phyloP scores from a whole-genome alignment of 2,888 invertebrate genomes.

The Cantharis rufa region DNA sequence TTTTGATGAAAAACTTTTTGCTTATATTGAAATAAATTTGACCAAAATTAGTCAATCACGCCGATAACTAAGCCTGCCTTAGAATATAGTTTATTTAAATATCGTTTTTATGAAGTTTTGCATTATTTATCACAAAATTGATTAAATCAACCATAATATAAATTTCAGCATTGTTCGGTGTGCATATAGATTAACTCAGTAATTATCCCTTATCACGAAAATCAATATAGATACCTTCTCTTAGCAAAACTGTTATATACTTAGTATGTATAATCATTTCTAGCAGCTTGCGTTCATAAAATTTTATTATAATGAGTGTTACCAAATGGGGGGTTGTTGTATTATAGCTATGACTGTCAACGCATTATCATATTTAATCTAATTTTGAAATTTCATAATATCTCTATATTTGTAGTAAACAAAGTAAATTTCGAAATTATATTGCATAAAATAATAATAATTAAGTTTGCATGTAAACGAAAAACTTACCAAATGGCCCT shows the following conservation, averaged over 20 bases:
- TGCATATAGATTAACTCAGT: background rate
- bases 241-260: constrained; percentile 18
- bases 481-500: background rate
- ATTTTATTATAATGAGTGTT: constrained; percentile 9
- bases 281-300: constrained; percentile 15
- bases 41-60: no score
- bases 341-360: background rate
- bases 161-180: background rate
- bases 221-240: constrained; percentile 14
- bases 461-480: background rate
- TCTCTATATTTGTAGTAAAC: background rate
- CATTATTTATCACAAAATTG: background rate
- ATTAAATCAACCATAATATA: background rate
- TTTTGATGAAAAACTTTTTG: no score
- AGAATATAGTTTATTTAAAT: background rate
- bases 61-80: background rate
- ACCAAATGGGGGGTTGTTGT: background rate
- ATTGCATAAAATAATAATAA: no score
- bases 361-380: background rate
- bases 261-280: constrained; percentile 6
- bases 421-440: no score
- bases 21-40: no score
- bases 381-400: constrained; percentile 1
- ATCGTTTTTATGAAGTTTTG: background rate
- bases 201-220: constrained; percentile 23